Evolutionary conservation across 1,140 invertebrate species (phyloP), one percentile per base, ranked within the genome.

Genomic region (Bombus affinis): DNA sequence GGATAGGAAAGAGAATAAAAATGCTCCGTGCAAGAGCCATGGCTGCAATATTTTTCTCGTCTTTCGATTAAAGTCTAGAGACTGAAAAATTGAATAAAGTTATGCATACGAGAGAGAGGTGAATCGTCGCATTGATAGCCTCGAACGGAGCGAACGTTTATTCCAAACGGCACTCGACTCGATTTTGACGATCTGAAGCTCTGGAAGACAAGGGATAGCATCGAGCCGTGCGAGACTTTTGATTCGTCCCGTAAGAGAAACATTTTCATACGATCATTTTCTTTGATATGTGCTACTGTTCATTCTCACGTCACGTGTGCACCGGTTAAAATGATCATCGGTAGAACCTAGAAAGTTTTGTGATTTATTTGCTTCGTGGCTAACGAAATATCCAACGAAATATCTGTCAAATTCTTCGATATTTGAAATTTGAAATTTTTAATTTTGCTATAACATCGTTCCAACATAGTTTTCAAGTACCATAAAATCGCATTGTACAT

Each of bases 201-300:
- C 42, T 39, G 88, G 57, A 81, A 72, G 72, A 80, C 42, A 53
- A 28, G 57, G 59, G 32, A 81, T 68, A 28, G 44, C 74, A 15
- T 81, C 39, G 76, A 42, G 57, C 88, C 62, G 62, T 59, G 79
- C 89, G 88, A 76, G 83, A 88, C 72, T 89, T 89, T 90, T 83
- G 79, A 57, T 72, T 88, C 88, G 80, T 79, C 66, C 82, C 72
- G 86, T 88, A 87, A 87, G 85, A 90, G 68, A 90, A 87, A 44
- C 78, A 89, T 65, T 81, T 83, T 89, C 71, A 86, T 86, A 83
- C 57, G 35, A 74, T 85, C 71, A 84, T 59, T 86, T 83, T 82
- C 44, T 86, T 57, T 75, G 32, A 62, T 81, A 66, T 81, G 70
- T 59, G 74, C 70, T 72, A 71, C 42, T 44, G 39, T 79, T 44